Evolutionary conservation across 2,113 vertebrate species (phyloP).

Genomic region (Macaca fascicularis): T2T-MFA8v1.1 NC_088380.1:90292501-90293000

Average conservation of each 20-base stretch:
- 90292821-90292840: background rate
- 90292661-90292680: background rate
- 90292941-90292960: background rate
- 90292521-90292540: background rate
- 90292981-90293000: background rate
- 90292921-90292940: background rate
- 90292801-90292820: background rate
- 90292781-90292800: background rate
- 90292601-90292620: background rate
- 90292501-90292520: background rate
- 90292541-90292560: background rate
- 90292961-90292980: background rate
- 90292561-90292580: background rate
- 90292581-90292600: background rate
- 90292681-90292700: background rate
- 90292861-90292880: background rate
- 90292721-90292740: background rate
- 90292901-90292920: background rate
- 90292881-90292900: background rate
- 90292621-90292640: background rate
- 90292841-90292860: background rate
- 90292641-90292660: background rate
- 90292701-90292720: background rate
- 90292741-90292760: background rate
- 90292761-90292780: background rate